A percentile compares a stretch with the other conserved stretches of the same genome.
phyloP scores from a whole-genome alignment of 2,113 vertebrate species.

The Labeo rohita region DNA sequence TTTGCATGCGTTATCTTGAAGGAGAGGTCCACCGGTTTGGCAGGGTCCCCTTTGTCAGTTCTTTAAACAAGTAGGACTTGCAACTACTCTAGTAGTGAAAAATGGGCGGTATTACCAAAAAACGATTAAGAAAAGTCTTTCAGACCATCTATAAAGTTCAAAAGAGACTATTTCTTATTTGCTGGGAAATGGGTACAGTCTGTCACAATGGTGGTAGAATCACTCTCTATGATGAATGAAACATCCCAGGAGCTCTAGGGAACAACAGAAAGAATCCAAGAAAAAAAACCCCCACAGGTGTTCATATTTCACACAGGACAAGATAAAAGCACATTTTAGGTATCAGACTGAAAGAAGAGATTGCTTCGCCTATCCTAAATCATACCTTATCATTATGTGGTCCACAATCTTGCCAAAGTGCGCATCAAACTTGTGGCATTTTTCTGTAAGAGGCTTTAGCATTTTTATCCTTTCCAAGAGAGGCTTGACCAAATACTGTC shows the following conservation, averaged over 20 bases:
- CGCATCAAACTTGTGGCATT: constrained; percentile 8
- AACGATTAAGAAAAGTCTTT: constrained; percentile 15
- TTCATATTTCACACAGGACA: constrained; percentile 26
- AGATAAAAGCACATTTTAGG: constrained; percentile 21
- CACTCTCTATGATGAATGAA: not conserved
- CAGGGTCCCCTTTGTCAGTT: not conserved
- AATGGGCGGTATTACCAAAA: not conserved
- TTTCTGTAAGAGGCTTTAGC: not conserved
- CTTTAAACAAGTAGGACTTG: not conserved
- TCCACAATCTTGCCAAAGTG: constrained; percentile 4
- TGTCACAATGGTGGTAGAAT: constrained; percentile 8
- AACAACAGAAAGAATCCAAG: not conserved
- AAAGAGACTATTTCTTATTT: constrained; percentile 27
- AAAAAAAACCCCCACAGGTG: constrained; percentile 7
- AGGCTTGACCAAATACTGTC: constrained; percentile 1
- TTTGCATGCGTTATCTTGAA: constrained; percentile 53
- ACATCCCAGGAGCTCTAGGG: not conserved
- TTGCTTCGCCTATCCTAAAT: not conserved
- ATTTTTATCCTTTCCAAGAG: not conserved
- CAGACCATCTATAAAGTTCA: constrained; percentile 38
- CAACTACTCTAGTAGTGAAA: not conserved
- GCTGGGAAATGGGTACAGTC: constrained; percentile 18
- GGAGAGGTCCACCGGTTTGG: constrained; percentile 2
- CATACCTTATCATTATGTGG: constrained; percentile 8
- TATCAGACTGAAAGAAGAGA: not conserved